These are phyloP conservation scores for Xerus inauris DNA, from an alignment of 2,113 vertebrate species.

Conservation along the genomic window DNA sequence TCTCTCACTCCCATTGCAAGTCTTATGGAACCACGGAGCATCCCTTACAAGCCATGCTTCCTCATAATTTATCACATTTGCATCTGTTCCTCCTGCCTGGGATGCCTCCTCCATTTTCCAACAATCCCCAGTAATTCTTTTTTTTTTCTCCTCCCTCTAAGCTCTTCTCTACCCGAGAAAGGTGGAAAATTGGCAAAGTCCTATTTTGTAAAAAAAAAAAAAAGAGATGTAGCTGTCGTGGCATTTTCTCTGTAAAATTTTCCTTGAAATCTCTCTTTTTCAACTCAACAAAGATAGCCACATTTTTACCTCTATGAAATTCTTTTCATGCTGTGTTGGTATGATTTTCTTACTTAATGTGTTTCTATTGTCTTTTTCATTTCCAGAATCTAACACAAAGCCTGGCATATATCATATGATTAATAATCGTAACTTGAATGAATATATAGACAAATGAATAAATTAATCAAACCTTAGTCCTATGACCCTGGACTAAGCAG, in stretches of 20 bases:
- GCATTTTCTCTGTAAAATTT: background rate
- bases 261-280: slow-evolving; percentile 28
- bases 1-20: background rate
- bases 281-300: background rate
- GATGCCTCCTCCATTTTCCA: background rate
- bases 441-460: background rate
- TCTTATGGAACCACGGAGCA: background rate
- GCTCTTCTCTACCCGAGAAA: background rate
- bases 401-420: background rate
- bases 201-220: background rate
- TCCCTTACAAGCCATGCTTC: background rate
- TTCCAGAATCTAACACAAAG: background rate
- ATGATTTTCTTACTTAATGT: background rate
- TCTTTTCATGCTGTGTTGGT: background rate
- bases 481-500: background rate
- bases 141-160: background rate
- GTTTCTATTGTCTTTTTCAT: background rate
- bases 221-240: background rate
- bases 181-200: background rate
- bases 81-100: slow-evolving; percentile 36
- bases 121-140: background rate
- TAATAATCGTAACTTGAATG: background rate
- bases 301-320: background rate
- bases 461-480: background rate
- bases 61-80: slow-evolving; percentile 42